Evolutionary conservation across 2,888 invertebrate species (phyloP).

Genomic region (Trachelus stipa): DNA sequence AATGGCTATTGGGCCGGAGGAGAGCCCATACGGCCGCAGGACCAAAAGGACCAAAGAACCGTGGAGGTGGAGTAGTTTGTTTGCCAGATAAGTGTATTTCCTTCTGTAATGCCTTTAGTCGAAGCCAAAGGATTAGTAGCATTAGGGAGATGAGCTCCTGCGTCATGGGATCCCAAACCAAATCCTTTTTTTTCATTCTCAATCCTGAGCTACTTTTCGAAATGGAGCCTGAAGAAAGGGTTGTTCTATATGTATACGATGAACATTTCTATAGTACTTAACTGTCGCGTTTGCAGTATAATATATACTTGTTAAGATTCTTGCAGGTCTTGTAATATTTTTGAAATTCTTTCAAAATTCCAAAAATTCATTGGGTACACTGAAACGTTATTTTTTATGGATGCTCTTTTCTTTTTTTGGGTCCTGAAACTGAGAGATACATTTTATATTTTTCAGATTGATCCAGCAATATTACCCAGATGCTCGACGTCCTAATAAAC

Average conservation of each 20-base stretch:
- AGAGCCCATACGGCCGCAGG: background rate
- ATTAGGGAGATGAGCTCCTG: constrained; percentile 32
- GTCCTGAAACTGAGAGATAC: too few relatives aligned
- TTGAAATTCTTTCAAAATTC: background rate
- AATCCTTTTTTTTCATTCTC: constrained; percentile 28
- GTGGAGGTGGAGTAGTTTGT: constrained; percentile 1
- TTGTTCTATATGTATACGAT: constrained; percentile 30
- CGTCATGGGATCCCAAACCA: constrained; percentile 21
- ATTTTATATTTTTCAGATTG: background rate
- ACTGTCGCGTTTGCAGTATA: background rate
- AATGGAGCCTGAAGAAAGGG: constrained; percentile 46
- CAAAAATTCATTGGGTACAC: background rate
- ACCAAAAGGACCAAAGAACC: background rate
- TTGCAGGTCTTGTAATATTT: background rate
- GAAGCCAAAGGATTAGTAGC: constrained; percentile 12
- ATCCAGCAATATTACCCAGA: background rate
- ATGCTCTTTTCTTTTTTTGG: too few relatives aligned
- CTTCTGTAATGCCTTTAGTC: constrained; percentile 46
- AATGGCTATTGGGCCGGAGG: background rate
- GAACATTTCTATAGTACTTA: background rate
- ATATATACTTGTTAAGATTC: background rate
- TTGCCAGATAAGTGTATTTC: constrained; percentile 52
- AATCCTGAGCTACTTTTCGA: constrained; percentile 26
- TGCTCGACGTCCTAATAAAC: constrained; percentile 15
- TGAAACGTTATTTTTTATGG: background rate